Conservation (phyloP, 2,113 vertebrate species). For the Tor tambroides region DNA sequence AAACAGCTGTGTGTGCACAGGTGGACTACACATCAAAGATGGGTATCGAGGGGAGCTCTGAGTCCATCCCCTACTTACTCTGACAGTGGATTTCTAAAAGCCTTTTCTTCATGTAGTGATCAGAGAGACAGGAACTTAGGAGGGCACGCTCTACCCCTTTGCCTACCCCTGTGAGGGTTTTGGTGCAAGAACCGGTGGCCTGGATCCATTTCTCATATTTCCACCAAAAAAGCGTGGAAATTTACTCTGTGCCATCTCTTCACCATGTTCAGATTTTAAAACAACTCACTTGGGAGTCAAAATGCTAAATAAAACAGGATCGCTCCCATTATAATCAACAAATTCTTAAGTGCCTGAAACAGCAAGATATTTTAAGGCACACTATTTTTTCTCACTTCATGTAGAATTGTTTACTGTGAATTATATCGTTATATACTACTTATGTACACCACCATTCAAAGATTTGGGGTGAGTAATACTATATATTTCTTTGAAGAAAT, state of each 20-base stretch:
- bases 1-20: conserved; percentile 51
- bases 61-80: conserved; percentile 44
- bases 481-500: too few relatives aligned
- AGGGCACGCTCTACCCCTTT: neutral
- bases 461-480: neutral
- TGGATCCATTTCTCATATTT: neutral
- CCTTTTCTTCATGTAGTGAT: conserved; percentile 42
- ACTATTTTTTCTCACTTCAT: neutral
- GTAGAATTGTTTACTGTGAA: neutral
- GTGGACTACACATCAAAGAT: conserved; percentile 52
- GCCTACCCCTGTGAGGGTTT: neutral
- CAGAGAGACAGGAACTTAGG: conserved; percentile 3
- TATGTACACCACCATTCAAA: neutral
- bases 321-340: neutral
- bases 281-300: neutral
- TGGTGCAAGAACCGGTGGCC: neutral
- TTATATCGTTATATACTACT: neutral
- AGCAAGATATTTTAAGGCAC: neutral
- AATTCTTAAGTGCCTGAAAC: neutral
- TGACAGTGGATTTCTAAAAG: conserved; percentile 49
- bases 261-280: neutral
- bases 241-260: neutral
- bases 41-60: conserved; percentile 28
- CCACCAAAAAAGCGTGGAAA: neutral
- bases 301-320: neutral